A percentile compares a stretch with the other conserved stretches of the same genome.
Conservation (phyloP, 2,113 vertebrate genomes). For the Telmatochromis sp. region DNA sequence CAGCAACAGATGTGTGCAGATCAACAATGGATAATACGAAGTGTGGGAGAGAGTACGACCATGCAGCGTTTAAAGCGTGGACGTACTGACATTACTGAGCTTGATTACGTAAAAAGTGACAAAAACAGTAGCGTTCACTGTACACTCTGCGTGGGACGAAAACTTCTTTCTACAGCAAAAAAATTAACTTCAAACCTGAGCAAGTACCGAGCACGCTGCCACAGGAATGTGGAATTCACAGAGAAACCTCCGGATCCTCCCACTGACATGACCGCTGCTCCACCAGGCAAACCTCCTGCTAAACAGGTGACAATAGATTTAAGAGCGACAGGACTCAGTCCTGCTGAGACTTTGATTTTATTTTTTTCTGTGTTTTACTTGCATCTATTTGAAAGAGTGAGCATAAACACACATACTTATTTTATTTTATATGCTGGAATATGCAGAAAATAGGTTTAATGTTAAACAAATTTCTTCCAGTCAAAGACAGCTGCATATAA, state of each 20-base stretch:
- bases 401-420: too few species aligned
- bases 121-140: fast-evolving
- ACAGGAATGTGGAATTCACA: not conserved
- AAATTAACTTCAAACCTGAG: fast-evolving
- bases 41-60: not conserved
- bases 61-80: not conserved
- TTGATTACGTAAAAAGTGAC: not conserved
- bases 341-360: too few species aligned
- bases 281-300: too few species aligned
- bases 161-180: not conserved
- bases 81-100: not conserved
- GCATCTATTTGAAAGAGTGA: too few species aligned
- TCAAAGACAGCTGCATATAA: not conserved
- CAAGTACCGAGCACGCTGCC: not conserved
- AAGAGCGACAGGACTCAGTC: too few species aligned
- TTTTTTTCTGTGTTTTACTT: too few species aligned
- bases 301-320: too few species aligned
- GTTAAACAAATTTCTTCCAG: not conserved
- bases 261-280: not conserved
- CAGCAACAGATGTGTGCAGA: not conserved
- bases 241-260: fast-evolving
- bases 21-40: not conserved
- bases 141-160: not conserved
- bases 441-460: not conserved
- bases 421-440: too few species aligned